Percentiles rank a stretch among this genome's conserved stretches.
Evolutionary conservation across 1,140 invertebrate species (phyloP).

Genomic region (Atta texana): DNA sequence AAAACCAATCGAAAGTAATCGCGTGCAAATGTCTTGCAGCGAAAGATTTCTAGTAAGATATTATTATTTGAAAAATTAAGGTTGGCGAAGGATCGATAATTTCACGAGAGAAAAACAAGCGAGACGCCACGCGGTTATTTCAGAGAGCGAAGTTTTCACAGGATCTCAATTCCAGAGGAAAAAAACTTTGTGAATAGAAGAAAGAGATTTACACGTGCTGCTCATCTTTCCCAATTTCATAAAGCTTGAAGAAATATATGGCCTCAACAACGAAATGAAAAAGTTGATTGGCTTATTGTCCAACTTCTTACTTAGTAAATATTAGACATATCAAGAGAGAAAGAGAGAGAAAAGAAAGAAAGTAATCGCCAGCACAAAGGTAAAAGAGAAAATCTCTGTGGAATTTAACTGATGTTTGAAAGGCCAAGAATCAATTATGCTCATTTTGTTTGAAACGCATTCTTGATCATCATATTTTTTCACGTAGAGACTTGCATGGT

Average conservation of each 20-base stretch:
- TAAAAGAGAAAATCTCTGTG: not conserved
- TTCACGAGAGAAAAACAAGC: not conserved
- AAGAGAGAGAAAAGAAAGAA: not conserved
- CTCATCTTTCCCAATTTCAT: slow-evolving; percentile 1
- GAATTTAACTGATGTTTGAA: not conserved
- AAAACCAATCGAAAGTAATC: not conserved
- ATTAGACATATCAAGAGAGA: not conserved
- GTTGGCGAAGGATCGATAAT: not conserved
- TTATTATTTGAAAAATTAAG: slow-evolving; percentile 28
- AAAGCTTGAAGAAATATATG: not conserved
- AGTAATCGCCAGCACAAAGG: not conserved
- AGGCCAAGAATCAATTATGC: not conserved
- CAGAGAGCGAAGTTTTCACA: not conserved
- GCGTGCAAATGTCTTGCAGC: not conserved
- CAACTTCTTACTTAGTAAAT: slow-evolving; percentile 4
- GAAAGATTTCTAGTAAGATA: slow-evolving; percentile 20
- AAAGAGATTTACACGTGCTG: slow-evolving; percentile 31
- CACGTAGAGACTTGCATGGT: not conserved
- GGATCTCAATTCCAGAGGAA: not conserved
- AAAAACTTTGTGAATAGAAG: not conserved
- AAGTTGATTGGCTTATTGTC: not conserved
- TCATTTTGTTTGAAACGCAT: not conserved
- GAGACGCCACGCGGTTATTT: not conserved
- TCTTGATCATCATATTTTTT: not conserved
- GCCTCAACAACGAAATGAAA: slow-evolving; percentile 23